phyloP scores from a whole-genome alignment of 30 jellyfish, hydroid and myxozoan genomes.

The Aurelia coerulea region DNA sequence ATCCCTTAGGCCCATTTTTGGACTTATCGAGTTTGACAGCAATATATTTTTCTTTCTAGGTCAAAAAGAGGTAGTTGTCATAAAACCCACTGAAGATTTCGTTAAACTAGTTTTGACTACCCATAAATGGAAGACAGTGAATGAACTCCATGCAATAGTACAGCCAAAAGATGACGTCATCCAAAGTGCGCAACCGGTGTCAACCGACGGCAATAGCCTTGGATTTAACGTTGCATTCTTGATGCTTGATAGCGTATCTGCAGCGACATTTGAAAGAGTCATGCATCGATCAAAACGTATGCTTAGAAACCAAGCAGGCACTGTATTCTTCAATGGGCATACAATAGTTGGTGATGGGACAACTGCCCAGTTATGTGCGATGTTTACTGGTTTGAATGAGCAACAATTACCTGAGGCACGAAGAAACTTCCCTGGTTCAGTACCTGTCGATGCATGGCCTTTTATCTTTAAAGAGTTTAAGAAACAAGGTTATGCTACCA shows the following conservation, averaged over 20 bases:
- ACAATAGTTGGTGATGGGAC: conserved; percentile 85
- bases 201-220: background rate
- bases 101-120: background rate
- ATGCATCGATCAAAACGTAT: conserved; percentile 18
- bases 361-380: conserved; percentile 66
- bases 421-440: conserved; percentile 8
- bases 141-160: conserved; percentile 17
- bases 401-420: conserved; percentile 69
- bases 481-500: conserved; percentile 59
- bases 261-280: conserved; percentile 38
- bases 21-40: no score
- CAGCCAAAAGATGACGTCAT: conserved; percentile 10
- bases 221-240: conserved; percentile 32
- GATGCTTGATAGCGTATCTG: conserved; percentile 24
- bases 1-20: no score
- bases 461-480: conserved; percentile 66
- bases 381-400: conserved; percentile 49
- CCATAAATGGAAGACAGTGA: background rate
- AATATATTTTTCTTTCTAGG: background rate
- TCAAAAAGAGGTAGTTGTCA: background rate
- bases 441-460: conserved; percentile 75
- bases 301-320: conserved; percentile 9
- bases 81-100: conserved; percentile 26
- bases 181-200: conserved; percentile 4
- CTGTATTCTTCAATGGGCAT: conserved; percentile 62